phyloP scores from a whole-genome alignment of 2,113 vertebrate species.

The Nycticryphes semicollaris region DNA sequence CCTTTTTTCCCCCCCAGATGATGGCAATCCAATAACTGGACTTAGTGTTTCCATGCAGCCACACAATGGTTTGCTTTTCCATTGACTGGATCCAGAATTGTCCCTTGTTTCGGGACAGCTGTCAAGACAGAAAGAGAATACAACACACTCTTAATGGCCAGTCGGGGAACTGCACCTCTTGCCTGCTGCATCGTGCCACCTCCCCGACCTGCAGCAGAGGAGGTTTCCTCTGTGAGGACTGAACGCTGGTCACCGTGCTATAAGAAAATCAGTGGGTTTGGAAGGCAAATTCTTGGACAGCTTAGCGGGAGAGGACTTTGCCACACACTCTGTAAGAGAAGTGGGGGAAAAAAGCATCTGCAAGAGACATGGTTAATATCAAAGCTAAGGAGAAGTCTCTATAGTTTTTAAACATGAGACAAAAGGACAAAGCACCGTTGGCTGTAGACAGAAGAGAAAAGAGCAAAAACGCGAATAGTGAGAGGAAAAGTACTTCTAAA shows the following conservation, averaged over 20 bases:
- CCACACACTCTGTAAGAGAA: not conserved
- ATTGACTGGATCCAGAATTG: not conserved
- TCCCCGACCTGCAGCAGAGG: not conserved
- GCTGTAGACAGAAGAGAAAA: not conserved
- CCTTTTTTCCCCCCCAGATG: not conserved
- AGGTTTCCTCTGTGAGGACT: not conserved
- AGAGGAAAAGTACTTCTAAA: not conserved
- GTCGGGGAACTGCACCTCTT: rapidly evolving
- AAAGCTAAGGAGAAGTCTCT: not conserved
- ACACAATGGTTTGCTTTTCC: not conserved
- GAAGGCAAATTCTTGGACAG: not conserved
- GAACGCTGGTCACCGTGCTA: not conserved
- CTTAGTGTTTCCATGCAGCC: not conserved
- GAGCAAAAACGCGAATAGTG: not conserved
- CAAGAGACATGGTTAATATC: not conserved
- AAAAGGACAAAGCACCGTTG: not conserved
- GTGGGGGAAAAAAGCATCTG: not conserved
- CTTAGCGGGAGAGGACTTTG: not conserved
- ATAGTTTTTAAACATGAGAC: not conserved
- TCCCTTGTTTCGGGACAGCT: not conserved
- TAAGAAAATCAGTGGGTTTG: not conserved
- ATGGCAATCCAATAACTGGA: not conserved
- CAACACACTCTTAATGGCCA: rapidly evolving
- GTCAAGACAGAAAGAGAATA: not conserved
- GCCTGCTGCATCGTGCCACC: not conserved